phyloP scores from a whole-genome alignment of 2,113 vertebrate species.

The Pachycephala philippinensis region DNA sequence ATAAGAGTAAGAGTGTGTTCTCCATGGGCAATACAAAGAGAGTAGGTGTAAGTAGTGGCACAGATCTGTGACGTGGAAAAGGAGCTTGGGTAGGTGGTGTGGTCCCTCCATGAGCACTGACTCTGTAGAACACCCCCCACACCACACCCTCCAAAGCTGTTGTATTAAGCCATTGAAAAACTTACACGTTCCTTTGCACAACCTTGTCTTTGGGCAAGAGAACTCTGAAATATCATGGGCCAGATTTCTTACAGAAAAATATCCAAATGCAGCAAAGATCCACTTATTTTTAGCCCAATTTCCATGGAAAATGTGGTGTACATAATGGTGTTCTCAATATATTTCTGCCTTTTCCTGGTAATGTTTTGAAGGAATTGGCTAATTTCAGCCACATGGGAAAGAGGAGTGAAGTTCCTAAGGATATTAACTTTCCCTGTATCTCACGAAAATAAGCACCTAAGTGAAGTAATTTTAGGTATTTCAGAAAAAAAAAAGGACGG shows the following conservation, averaged over 20 bases:
- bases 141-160: background rate
- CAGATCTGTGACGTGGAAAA: background rate
- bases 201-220: background rate
- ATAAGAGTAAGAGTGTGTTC: background rate
- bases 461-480: background rate
- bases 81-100: background rate
- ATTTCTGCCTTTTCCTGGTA: background rate
- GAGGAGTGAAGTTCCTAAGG: background rate
- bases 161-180: background rate
- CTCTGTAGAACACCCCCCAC: background rate
- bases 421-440: background rate
- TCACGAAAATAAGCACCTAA: background rate
- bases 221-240: background rate
- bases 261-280: background rate
- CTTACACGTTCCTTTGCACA: background rate
- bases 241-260: background rate
- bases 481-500: background rate
- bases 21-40: background rate
- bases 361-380: background rate
- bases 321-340: background rate
- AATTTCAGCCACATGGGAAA: background rate
- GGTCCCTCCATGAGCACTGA: background rate
- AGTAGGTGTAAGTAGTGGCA: background rate
- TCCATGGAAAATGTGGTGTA: rapidly evolving
- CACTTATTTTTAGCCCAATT: background rate